Conservation (phyloP, 1,140 invertebrate species). For the Pygmarrhopalites habei region DNA sequence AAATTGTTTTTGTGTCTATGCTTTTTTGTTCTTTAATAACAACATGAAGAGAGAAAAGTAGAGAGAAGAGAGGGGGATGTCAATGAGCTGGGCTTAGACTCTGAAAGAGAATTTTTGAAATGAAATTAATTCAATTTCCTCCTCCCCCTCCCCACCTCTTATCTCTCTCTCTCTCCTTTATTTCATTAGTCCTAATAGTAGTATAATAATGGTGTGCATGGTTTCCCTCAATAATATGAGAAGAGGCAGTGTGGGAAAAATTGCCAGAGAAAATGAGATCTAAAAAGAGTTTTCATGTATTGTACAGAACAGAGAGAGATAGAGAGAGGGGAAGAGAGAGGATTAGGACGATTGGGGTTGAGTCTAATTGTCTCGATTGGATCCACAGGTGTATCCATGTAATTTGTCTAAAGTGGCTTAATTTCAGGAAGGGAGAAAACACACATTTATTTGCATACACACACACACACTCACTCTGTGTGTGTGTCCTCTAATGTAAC, state of each 20-base stretch:
- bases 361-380: not conserved
- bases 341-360: not conserved
- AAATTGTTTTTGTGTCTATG: too few species aligned
- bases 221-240: not conserved
- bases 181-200: not conserved
- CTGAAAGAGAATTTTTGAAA: too few species aligned
- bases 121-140: conserved; percentile 13
- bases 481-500: too few species aligned
- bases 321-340: not conserved
- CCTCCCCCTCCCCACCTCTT: too few species aligned
- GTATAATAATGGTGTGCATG: not conserved
- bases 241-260: not conserved
- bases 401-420: conserved; percentile 27
- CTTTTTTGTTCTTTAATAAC: too few species aligned
- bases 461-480: not conserved
- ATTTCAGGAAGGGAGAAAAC: conserved; percentile 19
- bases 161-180: not conserved
- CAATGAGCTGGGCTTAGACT: not conserved
- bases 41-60: too few species aligned
- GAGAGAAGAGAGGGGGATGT: not conserved
- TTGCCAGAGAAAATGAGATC: conserved; percentile 10
- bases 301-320: not conserved
- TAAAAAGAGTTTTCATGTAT: not conserved
- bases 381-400: conserved; percentile 31
- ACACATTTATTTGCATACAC: conserved; percentile 5